These are phyloP conservation scores for Megaleporinus macrocephalus DNA, from an alignment of 2,113 vertebrate genomes.

Conservation along the genomic window DNA sequence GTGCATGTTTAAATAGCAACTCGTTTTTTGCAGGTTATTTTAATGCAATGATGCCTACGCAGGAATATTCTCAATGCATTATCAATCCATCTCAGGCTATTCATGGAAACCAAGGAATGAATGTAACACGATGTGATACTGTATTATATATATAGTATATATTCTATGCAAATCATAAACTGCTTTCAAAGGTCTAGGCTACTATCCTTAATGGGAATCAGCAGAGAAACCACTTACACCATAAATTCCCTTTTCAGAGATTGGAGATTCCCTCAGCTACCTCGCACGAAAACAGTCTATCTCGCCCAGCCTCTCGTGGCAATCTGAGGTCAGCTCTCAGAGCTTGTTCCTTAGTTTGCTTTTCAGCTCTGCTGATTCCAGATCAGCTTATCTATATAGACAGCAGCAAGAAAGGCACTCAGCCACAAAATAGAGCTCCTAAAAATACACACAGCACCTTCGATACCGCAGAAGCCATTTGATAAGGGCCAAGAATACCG, in stretches of 20 bases:
- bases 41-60: conserved; percentile 17
- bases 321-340: conserved; percentile 61
- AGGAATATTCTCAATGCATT: neutral
- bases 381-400: conserved; percentile 69
- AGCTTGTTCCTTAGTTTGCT: conserved; percentile 65
- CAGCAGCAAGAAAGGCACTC: conserved; percentile 59
- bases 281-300: conserved; percentile 53
- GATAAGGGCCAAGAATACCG: conserved; percentile 63
- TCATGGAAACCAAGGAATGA: neutral
- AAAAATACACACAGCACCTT: conserved; percentile 66
- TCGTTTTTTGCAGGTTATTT: neutral
- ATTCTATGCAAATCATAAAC: conserved; percentile 1
- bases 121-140: too few relatives aligned
- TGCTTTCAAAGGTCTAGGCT: conserved; percentile 23
- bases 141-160: too few relatives aligned
- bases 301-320: conserved; percentile 48
- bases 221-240: conserved; percentile 41
- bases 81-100: neutral
- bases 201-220: conserved; percentile 16
- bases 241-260: conserved; percentile 44
- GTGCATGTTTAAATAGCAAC: conserved; percentile 17
- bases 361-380: conserved; percentile 66
- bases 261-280: conserved; percentile 54
- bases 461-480: conserved; percentile 61
- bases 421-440: conserved; percentile 68